Conservation (phyloP, 92 coral and sea anemone genomes). For the Palythoa grandis region DNA sequence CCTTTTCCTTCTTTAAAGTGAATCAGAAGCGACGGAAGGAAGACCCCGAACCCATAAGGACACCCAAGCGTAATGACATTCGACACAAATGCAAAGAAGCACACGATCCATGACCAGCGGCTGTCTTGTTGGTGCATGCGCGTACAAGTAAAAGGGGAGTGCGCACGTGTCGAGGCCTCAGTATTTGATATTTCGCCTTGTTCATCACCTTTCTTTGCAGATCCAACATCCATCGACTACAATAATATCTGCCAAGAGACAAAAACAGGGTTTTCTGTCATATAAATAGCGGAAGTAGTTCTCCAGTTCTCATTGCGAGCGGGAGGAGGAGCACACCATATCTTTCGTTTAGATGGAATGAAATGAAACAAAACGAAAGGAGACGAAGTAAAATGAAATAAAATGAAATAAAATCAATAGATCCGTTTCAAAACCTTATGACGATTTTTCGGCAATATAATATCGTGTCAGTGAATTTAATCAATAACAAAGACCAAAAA, state of each 20-base stretch:
- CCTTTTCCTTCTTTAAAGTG: conserved; percentile 34
- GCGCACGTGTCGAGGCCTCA: not conserved
- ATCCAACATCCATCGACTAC: not conserved
- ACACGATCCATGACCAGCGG: conserved; percentile 39
- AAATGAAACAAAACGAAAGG: too few relatives aligned
- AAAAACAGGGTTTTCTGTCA: not conserved
- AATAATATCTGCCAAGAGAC: not conserved
- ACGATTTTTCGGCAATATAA: too few relatives aligned
- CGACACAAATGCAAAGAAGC: conserved; percentile 7
- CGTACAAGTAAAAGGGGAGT: not conserved
- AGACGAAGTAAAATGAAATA: too few relatives aligned
- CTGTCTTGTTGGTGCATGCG: conserved; percentile 40
- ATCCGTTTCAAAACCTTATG: too few relatives aligned
- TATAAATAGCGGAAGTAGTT: too few relatives aligned
- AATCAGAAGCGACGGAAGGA: conserved; percentile 20
- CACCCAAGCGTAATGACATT: conserved; percentile 6
- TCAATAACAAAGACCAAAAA: too few relatives aligned
- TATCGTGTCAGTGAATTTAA: too few relatives aligned
- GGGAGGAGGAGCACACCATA: too few relatives aligned
- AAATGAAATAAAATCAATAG: too few relatives aligned
- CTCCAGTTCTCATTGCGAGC: too few relatives aligned
- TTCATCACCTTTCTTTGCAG: not conserved
- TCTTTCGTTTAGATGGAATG: too few relatives aligned
- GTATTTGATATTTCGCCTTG: not conserved
- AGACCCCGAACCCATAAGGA: conserved; percentile 37